Evolutionary conservation across 30 jellyfish, hydroid and myxozoan species (phyloP).

Genomic region (Nemopilema nomurai): DNA sequence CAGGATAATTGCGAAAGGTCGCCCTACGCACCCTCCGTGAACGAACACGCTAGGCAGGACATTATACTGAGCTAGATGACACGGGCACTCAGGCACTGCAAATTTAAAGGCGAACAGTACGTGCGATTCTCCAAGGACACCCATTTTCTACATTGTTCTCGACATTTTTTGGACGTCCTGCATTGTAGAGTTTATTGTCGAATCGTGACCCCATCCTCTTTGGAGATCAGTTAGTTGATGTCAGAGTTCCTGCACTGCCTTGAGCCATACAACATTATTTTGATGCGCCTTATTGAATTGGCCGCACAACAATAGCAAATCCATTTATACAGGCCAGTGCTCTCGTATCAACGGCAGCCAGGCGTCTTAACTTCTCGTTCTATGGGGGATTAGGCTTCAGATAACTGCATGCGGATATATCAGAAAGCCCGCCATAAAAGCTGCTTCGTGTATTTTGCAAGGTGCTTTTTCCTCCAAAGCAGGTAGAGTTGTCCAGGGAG

Average conservation of each 20-base stretch:
- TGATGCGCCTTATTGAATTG: not conserved
- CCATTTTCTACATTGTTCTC: not conserved
- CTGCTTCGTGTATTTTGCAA: not conserved
- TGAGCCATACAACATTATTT: not conserved
- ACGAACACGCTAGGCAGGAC: not conserved
- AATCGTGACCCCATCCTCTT: not conserved
- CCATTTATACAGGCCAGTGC: conserved; percentile 49
- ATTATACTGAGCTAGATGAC: no score
- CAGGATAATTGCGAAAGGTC: not conserved
- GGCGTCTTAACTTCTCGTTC: conserved; percentile 32
- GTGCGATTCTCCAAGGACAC: not conserved
- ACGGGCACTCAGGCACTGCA: no score
- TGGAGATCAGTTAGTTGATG: not conserved
- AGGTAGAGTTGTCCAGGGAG: not conserved
- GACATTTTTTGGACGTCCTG: not conserved
- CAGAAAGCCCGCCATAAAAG: not conserved
- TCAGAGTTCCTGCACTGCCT: not conserved
- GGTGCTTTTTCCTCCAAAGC: not conserved
- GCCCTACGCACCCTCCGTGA: not conserved
- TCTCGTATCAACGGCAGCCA: not conserved
- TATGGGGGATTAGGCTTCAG: conserved; percentile 20
- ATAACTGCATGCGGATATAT: not conserved
- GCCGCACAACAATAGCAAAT: conserved; percentile 6
- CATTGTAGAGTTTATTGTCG: not conserved
- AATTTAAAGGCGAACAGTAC: no score